These are phyloP conservation scores for Distichodus sexfasciatus DNA, from an alignment of 2,797 vertebrate species.

Conservation along the genomic window DNA sequence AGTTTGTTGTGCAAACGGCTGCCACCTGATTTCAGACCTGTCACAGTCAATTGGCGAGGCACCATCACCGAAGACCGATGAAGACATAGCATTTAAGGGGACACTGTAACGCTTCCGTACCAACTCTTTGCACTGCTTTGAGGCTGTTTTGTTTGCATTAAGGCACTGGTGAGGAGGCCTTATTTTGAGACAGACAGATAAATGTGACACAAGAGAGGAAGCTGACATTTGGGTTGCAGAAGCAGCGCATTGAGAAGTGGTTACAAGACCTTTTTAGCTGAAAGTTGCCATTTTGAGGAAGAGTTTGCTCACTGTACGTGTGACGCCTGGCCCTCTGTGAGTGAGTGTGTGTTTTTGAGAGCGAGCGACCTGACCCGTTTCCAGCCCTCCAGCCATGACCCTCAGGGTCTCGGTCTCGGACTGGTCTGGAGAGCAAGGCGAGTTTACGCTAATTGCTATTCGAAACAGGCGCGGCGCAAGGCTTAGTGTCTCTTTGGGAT, in stretches of 20 bases:
- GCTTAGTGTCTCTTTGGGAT: constrained; percentile 71
- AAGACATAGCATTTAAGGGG: background rate
- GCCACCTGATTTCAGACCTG: constrained; percentile 5
- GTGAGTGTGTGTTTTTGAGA: background rate
- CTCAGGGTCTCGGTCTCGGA: constrained; percentile 43
- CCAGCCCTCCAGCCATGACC: background rate
- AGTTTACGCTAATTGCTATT: constrained; percentile 74
- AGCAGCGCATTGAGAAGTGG: constrained; percentile 19
- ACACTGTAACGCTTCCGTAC: background rate
- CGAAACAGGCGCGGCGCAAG: constrained; percentile 63
- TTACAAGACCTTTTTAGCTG: background rate
- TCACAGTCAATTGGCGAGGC: background rate
- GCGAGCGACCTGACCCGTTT: background rate
- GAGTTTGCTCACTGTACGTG: background rate
- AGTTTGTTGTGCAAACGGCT: constrained; percentile 18
- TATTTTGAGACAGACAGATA: background rate
- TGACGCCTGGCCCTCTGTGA: constrained; percentile 5
- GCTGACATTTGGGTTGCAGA: constrained; percentile 28
- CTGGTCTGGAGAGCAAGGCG: constrained; percentile 62
- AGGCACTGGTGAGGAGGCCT: background rate
- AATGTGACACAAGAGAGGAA: constrained; percentile 33
- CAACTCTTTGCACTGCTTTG: background rate
- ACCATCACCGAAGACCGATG: background rate
- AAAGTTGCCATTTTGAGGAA: constrained; percentile 29
- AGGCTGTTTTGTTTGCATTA: too few relatives aligned